phyloP scores from a whole-genome alignment of 2,113 vertebrate genomes.

The Microcebus ravelobensis region DNA sequence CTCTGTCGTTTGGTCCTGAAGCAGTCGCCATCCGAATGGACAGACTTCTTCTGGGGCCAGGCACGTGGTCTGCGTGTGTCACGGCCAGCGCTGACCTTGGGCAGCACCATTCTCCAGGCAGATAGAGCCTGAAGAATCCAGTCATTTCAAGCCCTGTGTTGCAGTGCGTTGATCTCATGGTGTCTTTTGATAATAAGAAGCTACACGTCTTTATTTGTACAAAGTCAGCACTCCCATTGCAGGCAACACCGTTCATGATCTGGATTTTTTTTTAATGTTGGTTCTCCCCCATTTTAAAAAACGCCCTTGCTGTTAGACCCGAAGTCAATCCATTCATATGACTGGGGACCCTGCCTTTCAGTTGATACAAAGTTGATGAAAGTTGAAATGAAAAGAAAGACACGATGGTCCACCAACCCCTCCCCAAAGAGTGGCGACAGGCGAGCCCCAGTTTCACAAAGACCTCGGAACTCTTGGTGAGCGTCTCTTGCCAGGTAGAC shows the following conservation, averaged over 20 bases:
- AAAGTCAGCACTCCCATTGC: background rate
- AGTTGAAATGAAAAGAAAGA: background rate
- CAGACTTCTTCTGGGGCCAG: background rate
- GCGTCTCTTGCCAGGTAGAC: background rate
- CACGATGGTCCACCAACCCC: too few species aligned
- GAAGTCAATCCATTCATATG: background rate
- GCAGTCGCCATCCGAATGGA: background rate
- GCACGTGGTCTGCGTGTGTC: background rate
- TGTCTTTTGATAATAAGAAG: background rate
- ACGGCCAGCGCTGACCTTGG: background rate
- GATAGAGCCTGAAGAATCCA: background rate
- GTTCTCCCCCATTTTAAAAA: background rate
- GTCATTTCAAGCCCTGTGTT: background rate
- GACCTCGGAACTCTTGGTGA: background rate
- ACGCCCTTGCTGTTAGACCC: background rate
- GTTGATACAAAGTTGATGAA: background rate
- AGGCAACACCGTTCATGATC: background rate
- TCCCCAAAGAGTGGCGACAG: background rate
- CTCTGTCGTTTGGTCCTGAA: background rate
- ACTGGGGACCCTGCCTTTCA: background rate
- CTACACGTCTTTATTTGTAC: background rate
- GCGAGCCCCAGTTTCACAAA: fast-evolving
- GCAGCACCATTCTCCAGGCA: background rate
- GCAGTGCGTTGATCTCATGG: background rate
- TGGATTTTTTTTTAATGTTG: background rate